phyloP scores from a whole-genome alignment of 2,113 vertebrate genomes.

The Sinocyclocheilus rhinocerous region DNA sequence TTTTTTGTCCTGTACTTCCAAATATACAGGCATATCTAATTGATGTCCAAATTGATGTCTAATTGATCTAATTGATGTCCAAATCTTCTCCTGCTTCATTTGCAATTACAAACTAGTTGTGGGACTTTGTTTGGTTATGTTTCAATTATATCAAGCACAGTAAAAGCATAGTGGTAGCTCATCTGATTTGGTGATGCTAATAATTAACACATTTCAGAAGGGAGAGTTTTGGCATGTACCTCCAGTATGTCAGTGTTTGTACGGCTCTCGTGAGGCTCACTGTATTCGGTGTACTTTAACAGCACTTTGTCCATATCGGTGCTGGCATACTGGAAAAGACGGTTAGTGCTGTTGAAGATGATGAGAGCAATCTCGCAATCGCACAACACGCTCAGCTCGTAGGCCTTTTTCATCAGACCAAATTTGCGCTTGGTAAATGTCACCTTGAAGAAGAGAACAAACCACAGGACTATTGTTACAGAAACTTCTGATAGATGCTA shows the following conservation, averaged over 20 bases:
- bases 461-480: conserved; percentile 16
- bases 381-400: conserved; percentile 75
- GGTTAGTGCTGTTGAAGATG: too few species aligned
- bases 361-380: too few species aligned
- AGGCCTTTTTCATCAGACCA: conserved; percentile 97
- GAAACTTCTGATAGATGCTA: not conserved
- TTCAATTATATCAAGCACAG: not conserved
- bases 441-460: conserved; percentile 73
- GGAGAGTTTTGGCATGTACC: conserved; percentile 67
- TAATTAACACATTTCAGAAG: not conserved
- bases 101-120: not conserved
- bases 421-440: conserved; percentile 97
- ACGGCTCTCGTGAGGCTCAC: conserved; percentile 93
- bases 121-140: not conserved
- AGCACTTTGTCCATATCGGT: conserved; percentile 85
- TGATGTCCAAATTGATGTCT: not conserved
- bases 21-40: not conserved
- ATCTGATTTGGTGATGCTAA: not conserved
- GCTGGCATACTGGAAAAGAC: too few species aligned
- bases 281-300: conserved; percentile 96
- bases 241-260: conserved; percentile 93
- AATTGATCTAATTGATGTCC: not conserved
- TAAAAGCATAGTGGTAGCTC: not conserved
- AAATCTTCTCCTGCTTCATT: not conserved
- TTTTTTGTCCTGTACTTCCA: too few species aligned